Percentiles rank a stretch among this genome's conserved stretches.
Conservation (phyloP, 1,140 invertebrate genomes). For the Leptopilina clavipes region DNA sequence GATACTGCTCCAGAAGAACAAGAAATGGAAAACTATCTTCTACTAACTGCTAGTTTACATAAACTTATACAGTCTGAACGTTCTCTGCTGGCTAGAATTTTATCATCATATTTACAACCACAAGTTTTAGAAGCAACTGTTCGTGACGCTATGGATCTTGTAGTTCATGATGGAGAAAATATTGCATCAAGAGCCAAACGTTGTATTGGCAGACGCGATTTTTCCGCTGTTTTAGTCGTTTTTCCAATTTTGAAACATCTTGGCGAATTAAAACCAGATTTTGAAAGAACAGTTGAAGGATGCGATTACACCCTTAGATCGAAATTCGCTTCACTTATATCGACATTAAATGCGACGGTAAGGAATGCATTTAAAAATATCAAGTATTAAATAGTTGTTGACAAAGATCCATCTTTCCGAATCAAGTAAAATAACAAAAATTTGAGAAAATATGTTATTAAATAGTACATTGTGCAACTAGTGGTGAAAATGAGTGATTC, state of each 20-base stretch:
- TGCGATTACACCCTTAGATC: slow-evolving; percentile 83
- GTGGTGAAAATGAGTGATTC: too few species aligned
- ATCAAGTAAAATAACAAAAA: too few species aligned
- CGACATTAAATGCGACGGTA: slow-evolving; percentile 85
- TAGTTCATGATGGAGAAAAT: slow-evolving; percentile 90
- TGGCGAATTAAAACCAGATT: slow-evolving; percentile 86
- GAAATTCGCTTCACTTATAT: slow-evolving; percentile 84
- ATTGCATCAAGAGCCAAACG: slow-evolving; percentile 86
- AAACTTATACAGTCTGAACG: slow-evolving; percentile 92
- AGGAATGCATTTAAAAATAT: slow-evolving; percentile 56
- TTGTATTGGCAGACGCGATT: slow-evolving; percentile 87
- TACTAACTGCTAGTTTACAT: slow-evolving; percentile 89
- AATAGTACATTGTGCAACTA: too few species aligned
- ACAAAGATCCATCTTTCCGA: too few species aligned
- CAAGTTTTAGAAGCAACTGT: slow-evolving; percentile 91
- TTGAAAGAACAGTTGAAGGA: slow-evolving; percentile 85
- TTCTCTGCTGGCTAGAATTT: slow-evolving; percentile 87
- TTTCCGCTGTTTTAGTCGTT: slow-evolving; percentile 87
- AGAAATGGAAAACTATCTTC: slow-evolving; percentile 91
- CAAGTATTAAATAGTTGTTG: too few species aligned
- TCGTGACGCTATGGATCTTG: slow-evolving; percentile 87
- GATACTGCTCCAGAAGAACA: slow-evolving; percentile 80
- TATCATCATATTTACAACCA: slow-evolving; percentile 86
- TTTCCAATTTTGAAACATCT: slow-evolving; percentile 92
- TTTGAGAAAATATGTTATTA: too few species aligned